Percentiles rank a stretch among this genome's conserved stretches.
These are phyloP conservation scores for Cynopterus brachyotis DNA, from an alignment of 2,113 vertebrate genomes.

Conservation along the genomic window DNA sequence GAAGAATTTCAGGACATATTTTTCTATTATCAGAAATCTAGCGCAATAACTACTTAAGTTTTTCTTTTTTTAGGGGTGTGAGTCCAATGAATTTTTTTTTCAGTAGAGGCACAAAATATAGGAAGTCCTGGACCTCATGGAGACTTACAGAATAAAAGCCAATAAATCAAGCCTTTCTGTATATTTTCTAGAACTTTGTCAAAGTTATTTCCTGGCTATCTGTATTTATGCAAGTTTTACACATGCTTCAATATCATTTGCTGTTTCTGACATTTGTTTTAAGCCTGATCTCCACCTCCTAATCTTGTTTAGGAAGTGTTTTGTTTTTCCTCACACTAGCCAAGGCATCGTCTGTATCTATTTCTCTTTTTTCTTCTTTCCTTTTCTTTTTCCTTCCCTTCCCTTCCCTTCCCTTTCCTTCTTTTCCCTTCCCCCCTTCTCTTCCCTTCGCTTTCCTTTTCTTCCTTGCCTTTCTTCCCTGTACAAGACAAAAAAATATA, in stretches of 20 bases:
- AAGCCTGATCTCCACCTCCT: background rate
- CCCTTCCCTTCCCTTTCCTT: background rate
- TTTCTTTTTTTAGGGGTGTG: background rate
- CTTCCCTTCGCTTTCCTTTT: too few species aligned
- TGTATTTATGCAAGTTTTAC: background rate
- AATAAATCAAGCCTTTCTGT: background rate
- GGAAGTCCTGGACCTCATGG: background rate
- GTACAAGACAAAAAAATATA: background rate
- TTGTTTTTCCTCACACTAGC: background rate
- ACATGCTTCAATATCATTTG: background rate
- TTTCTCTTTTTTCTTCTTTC: background rate
- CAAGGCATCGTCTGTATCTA: background rate
- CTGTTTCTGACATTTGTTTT: background rate
- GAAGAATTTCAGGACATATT: background rate
- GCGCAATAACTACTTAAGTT: background rate
- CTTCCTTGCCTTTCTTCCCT: too few species aligned
- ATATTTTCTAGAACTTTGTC: background rate
- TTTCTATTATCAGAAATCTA: background rate
- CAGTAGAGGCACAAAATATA: background rate
- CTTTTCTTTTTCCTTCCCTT: too few species aligned
- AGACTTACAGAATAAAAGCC: background rate
- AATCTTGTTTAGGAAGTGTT: background rate
- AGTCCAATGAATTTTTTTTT: background rate
- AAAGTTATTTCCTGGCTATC: background rate
- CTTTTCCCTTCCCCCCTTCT: rapidly evolving